Percentiles rank a stretch among this genome's conserved stretches.
Evolutionary conservation across 2,113 vertebrate species (phyloP).

Genomic region (Lophura nycthemera): DNA sequence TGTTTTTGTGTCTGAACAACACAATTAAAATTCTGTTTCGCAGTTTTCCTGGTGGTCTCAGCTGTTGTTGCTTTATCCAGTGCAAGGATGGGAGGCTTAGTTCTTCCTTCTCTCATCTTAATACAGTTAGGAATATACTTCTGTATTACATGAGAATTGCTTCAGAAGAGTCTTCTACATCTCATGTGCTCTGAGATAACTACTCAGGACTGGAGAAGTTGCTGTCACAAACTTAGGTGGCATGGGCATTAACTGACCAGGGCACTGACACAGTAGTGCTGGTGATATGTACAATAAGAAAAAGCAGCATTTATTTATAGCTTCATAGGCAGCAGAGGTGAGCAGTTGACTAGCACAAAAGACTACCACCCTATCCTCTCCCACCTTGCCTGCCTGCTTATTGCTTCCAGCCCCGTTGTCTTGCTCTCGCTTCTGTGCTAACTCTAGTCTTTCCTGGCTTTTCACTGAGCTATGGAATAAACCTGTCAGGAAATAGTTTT

Average conservation of each 20-base stretch:
- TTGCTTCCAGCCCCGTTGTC: not conserved
- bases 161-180: not conserved
- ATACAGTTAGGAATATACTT: not conserved
- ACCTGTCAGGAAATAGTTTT: not conserved
- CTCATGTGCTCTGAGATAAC: not conserved
- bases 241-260: not conserved
- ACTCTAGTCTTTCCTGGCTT: not conserved
- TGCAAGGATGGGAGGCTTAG: not conserved
- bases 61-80: not conserved
- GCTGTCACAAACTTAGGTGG: not conserved
- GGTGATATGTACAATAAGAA: not conserved
- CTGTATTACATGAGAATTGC: not conserved
- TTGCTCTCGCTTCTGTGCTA: not conserved
- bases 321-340: not conserved
- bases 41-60: not conserved
- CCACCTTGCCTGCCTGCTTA: not conserved
- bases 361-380: not conserved
- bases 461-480: not conserved
- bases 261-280: not conserved
- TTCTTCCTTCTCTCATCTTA: not conserved
- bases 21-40: slow-evolving; percentile 33
- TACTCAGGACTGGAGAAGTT: not conserved
- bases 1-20: not conserved
- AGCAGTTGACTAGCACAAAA: not conserved
- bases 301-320: not conserved